Conservation (phyloP, 2,797 vertebrate species). For the Agapornis canus region DNA sequence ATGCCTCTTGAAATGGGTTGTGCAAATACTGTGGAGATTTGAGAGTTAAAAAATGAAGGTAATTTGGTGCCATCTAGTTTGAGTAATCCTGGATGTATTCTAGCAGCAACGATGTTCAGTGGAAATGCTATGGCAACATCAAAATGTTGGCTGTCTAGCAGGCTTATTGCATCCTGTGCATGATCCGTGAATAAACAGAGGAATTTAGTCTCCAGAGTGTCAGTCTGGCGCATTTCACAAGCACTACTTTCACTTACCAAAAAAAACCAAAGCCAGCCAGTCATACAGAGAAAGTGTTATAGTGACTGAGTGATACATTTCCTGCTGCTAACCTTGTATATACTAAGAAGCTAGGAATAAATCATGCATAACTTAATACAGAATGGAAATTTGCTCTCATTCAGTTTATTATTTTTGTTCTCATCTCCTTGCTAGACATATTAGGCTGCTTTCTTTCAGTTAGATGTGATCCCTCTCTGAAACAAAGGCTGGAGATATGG, state of each 20-base stretch:
- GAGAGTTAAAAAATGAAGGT: neutral
- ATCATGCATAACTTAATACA: neutral
- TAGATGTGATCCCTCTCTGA: neutral
- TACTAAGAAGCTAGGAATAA: neutral
- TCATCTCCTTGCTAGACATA: neutral
- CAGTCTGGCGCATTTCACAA: slow-evolving; percentile 66
- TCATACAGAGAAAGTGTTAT: neutral
- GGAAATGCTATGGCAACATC: slow-evolving; percentile 61
- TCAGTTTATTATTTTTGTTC: neutral
- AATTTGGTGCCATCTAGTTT: neutral
- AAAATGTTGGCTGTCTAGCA: slow-evolving; percentile 52
- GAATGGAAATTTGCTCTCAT: neutral
- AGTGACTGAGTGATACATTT: slow-evolving; percentile 14
- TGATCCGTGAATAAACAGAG: slow-evolving; percentile 60
- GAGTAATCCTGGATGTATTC: slow-evolving; percentile 17
- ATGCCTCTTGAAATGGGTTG: neutral
- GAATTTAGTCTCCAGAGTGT: slow-evolving; percentile 45
- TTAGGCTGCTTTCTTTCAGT: neutral
- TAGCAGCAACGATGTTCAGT: neutral
- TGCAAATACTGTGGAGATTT: neutral
- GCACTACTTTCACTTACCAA: neutral
- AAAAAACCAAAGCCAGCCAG: neutral
- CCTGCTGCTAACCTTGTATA: neutral
- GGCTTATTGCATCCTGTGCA: slow-evolving; percentile 57
- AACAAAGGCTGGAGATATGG: neutral